phyloP scores from a whole-genome alignment of 2,797 vertebrate species.

The Melopsittacus undulatus region DNA sequence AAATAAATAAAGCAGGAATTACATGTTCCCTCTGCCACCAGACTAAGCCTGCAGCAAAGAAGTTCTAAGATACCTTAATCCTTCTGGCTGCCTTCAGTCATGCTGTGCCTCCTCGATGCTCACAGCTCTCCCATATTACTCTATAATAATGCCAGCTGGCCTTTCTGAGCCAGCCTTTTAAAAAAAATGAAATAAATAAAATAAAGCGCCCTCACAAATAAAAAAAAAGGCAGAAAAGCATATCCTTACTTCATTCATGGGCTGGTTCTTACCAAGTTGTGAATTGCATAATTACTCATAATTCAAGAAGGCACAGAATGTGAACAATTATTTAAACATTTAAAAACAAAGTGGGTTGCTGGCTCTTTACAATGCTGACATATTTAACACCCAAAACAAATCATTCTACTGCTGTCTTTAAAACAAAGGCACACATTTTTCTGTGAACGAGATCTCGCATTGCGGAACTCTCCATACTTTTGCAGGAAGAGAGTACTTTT shows the following conservation, averaged over 20 bases:
- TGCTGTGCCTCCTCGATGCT: constrained; percentile 11
- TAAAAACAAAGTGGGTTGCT: constrained; percentile 31
- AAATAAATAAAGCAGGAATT: constrained; percentile 45
- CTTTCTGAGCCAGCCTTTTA: not conserved
- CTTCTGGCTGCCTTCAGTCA: constrained; percentile 58
- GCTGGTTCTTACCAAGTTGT: constrained; percentile 4
- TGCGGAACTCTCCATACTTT: not conserved
- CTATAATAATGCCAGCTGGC: constrained; percentile 43
- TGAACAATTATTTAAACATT: constrained; percentile 31
- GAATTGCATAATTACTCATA: constrained; percentile 21
- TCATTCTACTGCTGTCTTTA: constrained; percentile 39
- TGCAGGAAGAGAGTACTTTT: not conserved
- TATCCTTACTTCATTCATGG: not conserved
- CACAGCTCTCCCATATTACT: constrained; percentile 31
- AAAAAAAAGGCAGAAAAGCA: not conserved
- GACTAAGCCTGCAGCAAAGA: constrained; percentile 66
- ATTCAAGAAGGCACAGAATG: not conserved
- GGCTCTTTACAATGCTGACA: constrained; percentile 33
- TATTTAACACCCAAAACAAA: constrained; percentile 54
- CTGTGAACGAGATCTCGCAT: not conserved
- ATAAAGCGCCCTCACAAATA: not conserved
- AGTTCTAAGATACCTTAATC: constrained; percentile 71
- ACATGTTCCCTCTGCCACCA: constrained; percentile 42
- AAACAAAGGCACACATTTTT: constrained; percentile 46
- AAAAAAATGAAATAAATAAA: not conserved